Percentiles rank a stretch among this genome's conserved stretches.
Evolutionary conservation across 2,888 invertebrate species (phyloP).

Genomic region (Pseudoips prasinana): DNA sequence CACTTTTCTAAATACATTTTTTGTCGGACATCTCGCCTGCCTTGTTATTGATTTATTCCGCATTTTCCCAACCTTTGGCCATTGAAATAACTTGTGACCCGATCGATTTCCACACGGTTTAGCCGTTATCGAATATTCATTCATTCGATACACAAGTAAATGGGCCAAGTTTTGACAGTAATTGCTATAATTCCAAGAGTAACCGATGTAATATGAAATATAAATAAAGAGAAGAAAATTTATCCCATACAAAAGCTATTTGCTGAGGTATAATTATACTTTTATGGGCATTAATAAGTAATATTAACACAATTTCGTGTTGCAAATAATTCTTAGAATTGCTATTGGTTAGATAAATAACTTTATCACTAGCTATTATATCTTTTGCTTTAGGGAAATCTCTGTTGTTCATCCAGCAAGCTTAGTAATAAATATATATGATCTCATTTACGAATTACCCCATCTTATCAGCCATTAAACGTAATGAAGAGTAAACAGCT

Average conservation of each 20-base stretch:
- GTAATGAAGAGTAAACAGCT: constrained; percentile 22
- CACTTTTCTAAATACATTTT: constrained; percentile 37
- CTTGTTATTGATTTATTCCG: constrained; percentile 18
- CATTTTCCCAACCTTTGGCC: constrained; percentile 11
- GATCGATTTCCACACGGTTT: constrained; percentile 34
- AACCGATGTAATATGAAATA: constrained; percentile 18
- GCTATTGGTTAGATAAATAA: too few relatives aligned
- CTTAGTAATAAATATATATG: constrained; percentile 27
- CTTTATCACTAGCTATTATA: too few relatives aligned
- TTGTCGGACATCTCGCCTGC: constrained; percentile 12
- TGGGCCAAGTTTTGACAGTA: constrained; percentile 49
- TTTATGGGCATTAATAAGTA: constrained; percentile 10
- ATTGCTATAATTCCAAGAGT: constrained; percentile 42
- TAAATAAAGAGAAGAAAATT: constrained; percentile 13
- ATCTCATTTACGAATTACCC: constrained; percentile 54
- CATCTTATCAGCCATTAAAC: constrained; percentile 36
- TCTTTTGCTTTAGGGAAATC: too few relatives aligned
- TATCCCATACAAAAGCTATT: constrained; percentile 10
- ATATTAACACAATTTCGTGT: too few relatives aligned
- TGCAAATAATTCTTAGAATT: too few relatives aligned
- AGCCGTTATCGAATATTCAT: constrained; percentile 38
- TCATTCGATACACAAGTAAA: constrained; percentile 42
- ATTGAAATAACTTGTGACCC: constrained; percentile 34
- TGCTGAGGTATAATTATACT: constrained; percentile 9
- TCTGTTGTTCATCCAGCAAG: too few relatives aligned